Percentiles rank a stretch among this genome's conserved stretches.
Evolutionary conservation across 2,113 vertebrate genomes (phyloP).

Genomic region (Actenoides lindsayi): DNA sequence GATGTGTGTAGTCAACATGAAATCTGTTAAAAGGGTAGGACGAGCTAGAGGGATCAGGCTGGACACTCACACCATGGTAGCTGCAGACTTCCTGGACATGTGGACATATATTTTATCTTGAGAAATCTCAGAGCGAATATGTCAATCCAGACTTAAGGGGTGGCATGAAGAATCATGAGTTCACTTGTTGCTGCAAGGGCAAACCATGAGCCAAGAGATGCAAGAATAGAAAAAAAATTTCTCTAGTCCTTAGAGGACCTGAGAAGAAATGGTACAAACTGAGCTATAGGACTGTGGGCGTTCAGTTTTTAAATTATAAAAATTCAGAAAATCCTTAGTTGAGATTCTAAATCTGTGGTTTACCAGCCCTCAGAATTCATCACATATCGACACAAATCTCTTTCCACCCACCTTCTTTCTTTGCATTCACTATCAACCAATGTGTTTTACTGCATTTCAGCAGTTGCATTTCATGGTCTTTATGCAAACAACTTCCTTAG

Average conservation of each 20-base stretch:
- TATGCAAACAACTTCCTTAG: conserved; percentile 35
- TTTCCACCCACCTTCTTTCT: neutral
- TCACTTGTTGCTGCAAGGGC: neutral
- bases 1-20: neutral
- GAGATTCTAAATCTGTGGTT: neutral
- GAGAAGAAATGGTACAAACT: neutral
- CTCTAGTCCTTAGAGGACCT: neutral
- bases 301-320: neutral
- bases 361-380: neutral
- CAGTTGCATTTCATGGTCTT: neutral
- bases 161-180: neutral
- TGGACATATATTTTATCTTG: neutral
- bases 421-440: neutral
- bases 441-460: neutral
- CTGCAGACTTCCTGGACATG: neutral
- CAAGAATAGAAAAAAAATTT: neutral
- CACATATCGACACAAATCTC: neutral
- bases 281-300: neutral
- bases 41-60: neutral
- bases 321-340: neutral
- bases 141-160: neutral
- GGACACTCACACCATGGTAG: rapidly evolving
- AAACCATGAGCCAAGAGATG: neutral
- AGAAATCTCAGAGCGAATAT: neutral
- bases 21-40: neutral